Base-by-base conservation (phyloP, 1,140 invertebrate genomes). In the Pinna nobilis region DNA sequence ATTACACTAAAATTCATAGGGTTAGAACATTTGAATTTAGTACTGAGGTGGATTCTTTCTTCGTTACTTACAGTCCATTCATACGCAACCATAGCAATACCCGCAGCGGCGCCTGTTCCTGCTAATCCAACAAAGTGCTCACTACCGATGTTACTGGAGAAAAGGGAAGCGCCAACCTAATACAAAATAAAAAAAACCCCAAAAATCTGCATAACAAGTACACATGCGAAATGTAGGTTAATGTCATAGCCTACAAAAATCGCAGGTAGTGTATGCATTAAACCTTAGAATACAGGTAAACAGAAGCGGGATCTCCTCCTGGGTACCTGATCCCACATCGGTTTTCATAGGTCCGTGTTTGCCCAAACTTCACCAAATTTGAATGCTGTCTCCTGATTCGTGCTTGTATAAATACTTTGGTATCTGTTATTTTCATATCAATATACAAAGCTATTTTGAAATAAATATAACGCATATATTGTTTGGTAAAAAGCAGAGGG, bases 61-160 rank as follows among this genome's bases (percentile, higher is more conserved):
- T n/a, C 11, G 2, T 20, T 50, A 79, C 79, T 78, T 72, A 92
- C 91, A 72, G 90, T 91, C 49, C 91, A 83, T 85, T 92, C 91
- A 77, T 92, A 92, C n/a, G 88, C 87, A 20, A 89, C 91, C 70
- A 91, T 90, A 32, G 88, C 91, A 39, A 92, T 85, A 18, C 89
- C 90, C 5, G 81, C 73, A 15, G 87, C 86, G 5, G 89, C 89
- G 25, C 88, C 89, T 28, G 90, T 91, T 0, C 92, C 92, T 13
- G 91, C 90, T 33, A 92, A 78, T 37, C 92, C 92, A 57, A 92
- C 91, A 76, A 92, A 92, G 84, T 92, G 92, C 68, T 84, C 83
- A 57, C 81, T 83, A 11, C 83, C 83, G 55, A 84, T 84, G 70
- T 84, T 84, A 59, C 90, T 91, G 18, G 91, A 91, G 82, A 92